Base-by-base conservation (phyloP, 2,888 invertebrate genomes). In the Lepidonotus clava region DNA sequence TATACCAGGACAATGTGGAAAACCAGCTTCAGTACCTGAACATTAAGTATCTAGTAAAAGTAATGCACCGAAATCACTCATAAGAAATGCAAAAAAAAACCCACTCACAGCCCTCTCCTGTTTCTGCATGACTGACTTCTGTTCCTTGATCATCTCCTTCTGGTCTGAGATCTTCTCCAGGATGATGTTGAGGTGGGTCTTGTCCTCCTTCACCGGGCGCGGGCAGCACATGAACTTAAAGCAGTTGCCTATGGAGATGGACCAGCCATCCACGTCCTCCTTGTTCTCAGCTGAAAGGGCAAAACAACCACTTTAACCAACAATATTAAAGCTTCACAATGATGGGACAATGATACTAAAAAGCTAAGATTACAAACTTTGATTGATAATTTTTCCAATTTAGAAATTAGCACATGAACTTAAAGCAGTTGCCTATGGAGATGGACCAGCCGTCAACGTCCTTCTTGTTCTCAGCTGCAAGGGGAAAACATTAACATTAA, bases 381-480 rank as follows among this genome's bases (percentile, higher is more conserved):
- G n/a, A n/a, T n/a, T n/a, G n/a, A n/a, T n/a, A n/a, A n/a, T n/a
- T n/a, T n/a, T n/a, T n/a, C n/a, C n/a, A n/a, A n/a, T n/a, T n/a
- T n/a, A n/a, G n/a, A n/a, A n/a, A n/a, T n/a, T n/a, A 84, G 67
- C 84, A 84, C n/a, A 84, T n/a, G 36, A 56, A 84, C 38, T 32
- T 18, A 28, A 36, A 84, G 21, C 36, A 34, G 66, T 41, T 34
- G 28, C 84, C 84, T 8, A 84, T 24, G 1, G 11, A 8, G 14
- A 84, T 11, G 8, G 84, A 61, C 56, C 53, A 84, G 1, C 84
- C 84, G 14, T 84, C 84, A 18, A 40, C 28, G 5, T 84, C 67
- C 67, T 84, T 21, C n/a, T 32, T 67, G 38, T 41, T 6, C 36
- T 18, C 11, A 28, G 34, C n/a, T 5, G 11, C 14, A 18, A 28